These are phyloP conservation scores for Sebastes minor DNA, from an alignment of 2,797 vertebrate genomes.

Conservation along the genomic window DNA sequence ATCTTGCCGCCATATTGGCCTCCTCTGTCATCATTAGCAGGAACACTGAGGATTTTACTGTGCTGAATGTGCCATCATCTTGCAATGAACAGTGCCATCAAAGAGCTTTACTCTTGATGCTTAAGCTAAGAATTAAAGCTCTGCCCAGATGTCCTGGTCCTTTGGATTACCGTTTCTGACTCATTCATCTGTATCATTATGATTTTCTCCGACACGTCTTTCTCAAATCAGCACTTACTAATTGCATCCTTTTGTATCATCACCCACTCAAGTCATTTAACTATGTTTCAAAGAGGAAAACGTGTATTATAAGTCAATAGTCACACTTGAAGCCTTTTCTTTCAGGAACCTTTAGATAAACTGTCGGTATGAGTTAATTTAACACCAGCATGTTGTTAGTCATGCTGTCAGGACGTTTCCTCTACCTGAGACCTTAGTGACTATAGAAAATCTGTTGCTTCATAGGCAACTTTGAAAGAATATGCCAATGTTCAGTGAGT, in stretches of 20 bases:
- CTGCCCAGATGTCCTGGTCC: conserved; percentile 21
- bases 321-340: not conserved
- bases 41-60: conserved; percentile 75
- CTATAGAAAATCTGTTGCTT: not conserved
- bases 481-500: too few species aligned
- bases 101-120: conserved; percentile 38
- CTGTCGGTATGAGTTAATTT: conserved; percentile 51
- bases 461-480: too few species aligned
- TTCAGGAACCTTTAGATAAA: not conserved
- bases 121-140: conserved; percentile 47
- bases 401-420: not conserved
- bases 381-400: not conserved
- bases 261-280: conserved; percentile 2
- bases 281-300: conserved; percentile 4
- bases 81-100: conserved; percentile 50
- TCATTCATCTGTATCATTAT: conserved; percentile 28
- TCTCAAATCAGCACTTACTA: conserved; percentile 32
- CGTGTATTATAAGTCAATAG: not conserved
- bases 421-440: not conserved
- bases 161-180: conserved; percentile 24
- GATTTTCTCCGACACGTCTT: not conserved
- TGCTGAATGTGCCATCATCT: conserved; percentile 58
- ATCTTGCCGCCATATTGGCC: conserved; percentile 84
- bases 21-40: conserved; percentile 87
- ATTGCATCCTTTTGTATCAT: conserved; percentile 31